Evolutionary conservation across 1,140 invertebrate species (phyloP), one percentile per base, ranked within the genome.

Genomic region (Cheumatopsyche charites): DNA sequence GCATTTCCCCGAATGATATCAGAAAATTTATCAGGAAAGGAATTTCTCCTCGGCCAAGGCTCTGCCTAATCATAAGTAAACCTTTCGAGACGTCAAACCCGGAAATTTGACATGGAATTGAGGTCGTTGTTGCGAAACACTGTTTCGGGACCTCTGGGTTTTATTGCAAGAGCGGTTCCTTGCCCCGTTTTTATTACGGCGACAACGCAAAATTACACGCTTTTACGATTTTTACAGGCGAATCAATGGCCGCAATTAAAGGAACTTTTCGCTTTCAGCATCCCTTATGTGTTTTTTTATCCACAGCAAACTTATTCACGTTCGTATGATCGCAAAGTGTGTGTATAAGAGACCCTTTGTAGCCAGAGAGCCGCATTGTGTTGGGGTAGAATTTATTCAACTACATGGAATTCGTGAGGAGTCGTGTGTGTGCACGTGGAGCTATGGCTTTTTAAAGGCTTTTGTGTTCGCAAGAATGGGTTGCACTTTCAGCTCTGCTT

Each of bases 191-290:
- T 58, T 58, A 58, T 58, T 58, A 25, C 55, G 55, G 23, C 55
- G 55, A 58, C 55, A 58, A 58, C 55, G 55, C 23, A 23, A 58
- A 58, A 58, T 58, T 58, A 58, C 55, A 58, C 55, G 55, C 13
- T 58, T 58, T 58, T 23, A 58, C 55, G 55, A 58, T 58, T 58
- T 58, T 58, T 58, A 58, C 25, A 23, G 55, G 19, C 21, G 55
- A 58, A 58, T 58, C 55, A 58, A 58, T 58, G 55, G 55, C 1
- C 55, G 55, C 55, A 58, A 58, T 58, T 58, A 58, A 58, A 58
- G 55, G 55, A 58, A 25, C 55, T 58, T 58, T 58, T 13, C 55
- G 7, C n/a, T 47, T 47, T 47, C 13, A 2, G 12, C 43, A 3
- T 12, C 43, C 43, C 43, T 47, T 47, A n/a, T 3, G 4, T 15